Percentiles rank a stretch among this genome's conserved stretches.
phyloP scores from a whole-genome alignment of 2,888 invertebrate genomes.

The Ypsolopha sequella region DNA sequence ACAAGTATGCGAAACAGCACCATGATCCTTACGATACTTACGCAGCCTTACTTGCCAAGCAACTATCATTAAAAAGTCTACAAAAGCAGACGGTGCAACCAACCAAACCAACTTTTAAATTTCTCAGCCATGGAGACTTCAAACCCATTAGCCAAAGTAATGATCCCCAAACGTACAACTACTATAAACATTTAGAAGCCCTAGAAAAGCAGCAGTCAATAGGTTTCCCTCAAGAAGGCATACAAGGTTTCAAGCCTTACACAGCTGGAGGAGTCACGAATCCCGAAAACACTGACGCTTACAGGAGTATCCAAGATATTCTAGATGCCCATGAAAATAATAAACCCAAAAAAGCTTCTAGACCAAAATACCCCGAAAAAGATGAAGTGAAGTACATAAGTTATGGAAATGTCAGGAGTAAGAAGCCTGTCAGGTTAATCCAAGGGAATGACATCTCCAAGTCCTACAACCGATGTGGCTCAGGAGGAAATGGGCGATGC shows the following conservation, averaged over 20 bases:
- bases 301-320: constrained; percentile 34
- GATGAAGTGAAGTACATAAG: background rate
- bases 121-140: constrained; percentile 36
- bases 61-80: background rate
- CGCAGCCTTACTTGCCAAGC: constrained; percentile 9
- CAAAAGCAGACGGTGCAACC: constrained; percentile 15
- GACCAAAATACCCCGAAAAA: background rate
- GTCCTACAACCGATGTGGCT: constrained; percentile 22
- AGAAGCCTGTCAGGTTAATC: constrained; percentile 9
- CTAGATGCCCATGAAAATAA: constrained; percentile 50
- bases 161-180: constrained; percentile 50
- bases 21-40: constrained; percentile 18
- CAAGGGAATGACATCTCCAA: constrained; percentile 17
- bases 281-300: constrained; percentile 26
- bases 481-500: constrained; percentile 27
- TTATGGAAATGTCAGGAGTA: background rate
- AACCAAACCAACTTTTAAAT: constrained; percentile 26
- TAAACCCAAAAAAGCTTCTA: constrained; percentile 18
- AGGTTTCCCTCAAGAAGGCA: constrained; percentile 15
- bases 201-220: constrained; percentile 16
- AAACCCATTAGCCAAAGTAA: constrained; percentile 40
- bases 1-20: constrained; percentile 16
- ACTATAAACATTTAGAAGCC: constrained; percentile 43
- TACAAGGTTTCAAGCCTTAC: constrained; percentile 23
- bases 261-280: constrained; percentile 17